A percentile compares a stretch with the other conserved stretches of the same genome.
These are phyloP conservation scores for Oncorhynchus masou DNA, from an alignment of 2,113 vertebrate species.

Conservation along the genomic window DNA sequence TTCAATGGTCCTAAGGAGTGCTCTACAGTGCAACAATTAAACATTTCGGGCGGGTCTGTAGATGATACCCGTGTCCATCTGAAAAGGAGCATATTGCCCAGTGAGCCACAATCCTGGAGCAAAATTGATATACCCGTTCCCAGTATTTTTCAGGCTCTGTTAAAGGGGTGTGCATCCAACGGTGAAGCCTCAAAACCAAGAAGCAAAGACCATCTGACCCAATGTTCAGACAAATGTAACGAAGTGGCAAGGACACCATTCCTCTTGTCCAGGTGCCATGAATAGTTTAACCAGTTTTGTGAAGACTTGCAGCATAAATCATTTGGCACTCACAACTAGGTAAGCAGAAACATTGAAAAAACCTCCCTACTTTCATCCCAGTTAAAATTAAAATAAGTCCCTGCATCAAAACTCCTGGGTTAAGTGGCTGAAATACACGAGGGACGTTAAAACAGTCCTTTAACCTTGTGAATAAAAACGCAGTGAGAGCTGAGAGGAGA, in stretches of 20 bases:
- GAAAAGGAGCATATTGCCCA: no score
- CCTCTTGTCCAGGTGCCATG: background rate
- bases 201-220: background rate
- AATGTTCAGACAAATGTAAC: background rate
- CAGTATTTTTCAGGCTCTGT: slow-evolving; percentile 2
- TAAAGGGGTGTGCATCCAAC: background rate
- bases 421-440: no score
- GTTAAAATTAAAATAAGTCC: no score
- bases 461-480: no score
- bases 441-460: no score
- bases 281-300: slow-evolving; percentile 1
- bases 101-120: background rate
- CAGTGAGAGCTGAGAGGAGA: no score
- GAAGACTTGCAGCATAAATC: background rate
- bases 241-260: background rate
- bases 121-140: background rate
- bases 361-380: background rate
- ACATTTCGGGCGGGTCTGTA: no score
- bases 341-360: background rate
- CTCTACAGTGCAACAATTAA: no score
- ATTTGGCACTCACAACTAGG: background rate
- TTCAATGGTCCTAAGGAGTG: no score
- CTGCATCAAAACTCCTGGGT: no score
- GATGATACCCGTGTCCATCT: no score
- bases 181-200: background rate